Percentiles rank a stretch among this genome's conserved stretches.
phyloP scores from a whole-genome alignment of 1,140 invertebrate genomes.

The Triops longicaudatus region DNA sequence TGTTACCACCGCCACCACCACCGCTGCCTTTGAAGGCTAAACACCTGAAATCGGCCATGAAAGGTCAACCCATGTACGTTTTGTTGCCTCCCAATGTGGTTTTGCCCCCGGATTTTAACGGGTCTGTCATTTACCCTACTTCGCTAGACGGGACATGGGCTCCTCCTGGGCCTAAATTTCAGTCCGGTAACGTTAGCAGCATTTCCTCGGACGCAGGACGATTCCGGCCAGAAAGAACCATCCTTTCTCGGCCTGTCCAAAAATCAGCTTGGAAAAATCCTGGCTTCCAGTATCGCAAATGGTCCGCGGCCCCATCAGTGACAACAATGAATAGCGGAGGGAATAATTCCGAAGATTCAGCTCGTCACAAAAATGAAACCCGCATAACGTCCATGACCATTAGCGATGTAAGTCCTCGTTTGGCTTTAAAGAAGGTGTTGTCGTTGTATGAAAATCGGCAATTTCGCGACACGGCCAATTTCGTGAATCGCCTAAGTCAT shows the following conservation, averaged over 20 bases:
- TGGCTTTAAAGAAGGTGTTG: constrained; percentile 55
- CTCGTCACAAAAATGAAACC: constrained; percentile 34
- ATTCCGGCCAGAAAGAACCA: neutral
- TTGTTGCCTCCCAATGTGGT: constrained; percentile 16
- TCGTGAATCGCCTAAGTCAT: constrained; percentile 61
- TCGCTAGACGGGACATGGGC: neutral
- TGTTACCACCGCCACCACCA: constrained; percentile 23
- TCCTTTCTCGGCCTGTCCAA: neutral
- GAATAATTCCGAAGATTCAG: neutral
- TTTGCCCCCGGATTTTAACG: constrained; percentile 11
- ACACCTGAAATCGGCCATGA: constrained; percentile 23
- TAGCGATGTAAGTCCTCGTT: constrained; percentile 58
- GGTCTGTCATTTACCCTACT: constrained; percentile 7
- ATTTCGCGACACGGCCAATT: constrained; percentile 66
- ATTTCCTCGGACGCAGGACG: neutral
- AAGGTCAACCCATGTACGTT: constrained; percentile 20
- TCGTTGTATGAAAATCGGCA: constrained; percentile 66
- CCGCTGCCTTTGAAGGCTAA: constrained; percentile 25
- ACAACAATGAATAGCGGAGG: neutral
- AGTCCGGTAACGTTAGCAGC: neutral
- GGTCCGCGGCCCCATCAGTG: neutral
- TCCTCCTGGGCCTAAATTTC: neutral
- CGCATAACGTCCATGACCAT: constrained; percentile 46
- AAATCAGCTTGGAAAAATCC: neutral
- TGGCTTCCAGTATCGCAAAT: neutral